Evolutionary conservation across 1,140 invertebrate genomes (phyloP).

Genomic region (Drosophila truncata): DNA sequence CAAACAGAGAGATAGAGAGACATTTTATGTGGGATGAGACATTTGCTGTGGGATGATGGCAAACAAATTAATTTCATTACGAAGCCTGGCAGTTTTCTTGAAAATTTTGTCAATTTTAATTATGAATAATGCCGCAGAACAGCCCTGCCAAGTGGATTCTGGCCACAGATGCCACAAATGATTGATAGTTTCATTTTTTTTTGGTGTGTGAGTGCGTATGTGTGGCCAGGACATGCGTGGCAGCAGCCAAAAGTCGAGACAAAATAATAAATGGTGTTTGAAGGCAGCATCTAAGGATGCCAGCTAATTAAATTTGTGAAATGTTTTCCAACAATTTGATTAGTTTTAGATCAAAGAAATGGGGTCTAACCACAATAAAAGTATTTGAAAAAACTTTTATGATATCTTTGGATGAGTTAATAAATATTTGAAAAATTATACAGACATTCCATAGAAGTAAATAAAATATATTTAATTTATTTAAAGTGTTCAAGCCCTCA

Average conservation of each 20-base stretch:
- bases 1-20: constrained; percentile 36
- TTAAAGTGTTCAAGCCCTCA: neutral
- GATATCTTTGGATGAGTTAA: neutral
- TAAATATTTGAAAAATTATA: neutral
- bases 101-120: constrained; percentile 76
- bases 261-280: constrained; percentile 13
- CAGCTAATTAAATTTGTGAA: constrained; percentile 35
- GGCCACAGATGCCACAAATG: constrained; percentile 57
- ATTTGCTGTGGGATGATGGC: neutral
- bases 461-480: neutral
- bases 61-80: constrained; percentile 75
- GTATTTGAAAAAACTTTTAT: neutral
- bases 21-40: too few relatives aligned
- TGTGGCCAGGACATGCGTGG: constrained; percentile 33
- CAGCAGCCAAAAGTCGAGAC: constrained; percentile 23
- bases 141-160: constrained; percentile 11
- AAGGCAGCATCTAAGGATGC: constrained; percentile 1
- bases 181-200: constrained; percentile 69
- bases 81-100: constrained; percentile 23
- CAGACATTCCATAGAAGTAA: too few relatives aligned
- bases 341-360: constrained; percentile 45
- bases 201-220: neutral
- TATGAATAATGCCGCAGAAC: constrained; percentile 67
- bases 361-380: neutral
- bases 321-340: constrained; percentile 59